Conservation (phyloP, 2,797 vertebrate genomes). For the Hipposideros larvatus region DNA sequence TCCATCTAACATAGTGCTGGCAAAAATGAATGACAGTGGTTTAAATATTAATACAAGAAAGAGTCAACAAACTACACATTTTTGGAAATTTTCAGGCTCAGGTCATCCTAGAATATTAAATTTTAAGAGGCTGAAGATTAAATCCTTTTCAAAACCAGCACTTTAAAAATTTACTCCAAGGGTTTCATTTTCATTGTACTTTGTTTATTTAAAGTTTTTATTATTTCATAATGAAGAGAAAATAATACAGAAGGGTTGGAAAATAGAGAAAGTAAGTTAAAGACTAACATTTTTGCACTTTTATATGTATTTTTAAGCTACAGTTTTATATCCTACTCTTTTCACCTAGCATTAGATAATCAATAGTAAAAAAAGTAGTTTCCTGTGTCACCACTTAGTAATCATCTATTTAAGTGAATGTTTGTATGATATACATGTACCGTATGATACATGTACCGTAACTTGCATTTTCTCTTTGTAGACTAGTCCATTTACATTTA, state of each 20-base stretch:
- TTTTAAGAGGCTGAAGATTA: background rate
- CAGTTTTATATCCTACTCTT: background rate
- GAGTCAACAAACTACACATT: background rate
- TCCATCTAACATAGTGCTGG: background rate
- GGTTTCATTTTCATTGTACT: background rate
- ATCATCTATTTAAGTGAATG: background rate
- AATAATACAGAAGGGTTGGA: background rate
- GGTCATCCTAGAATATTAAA: background rate
- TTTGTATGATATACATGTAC: background rate
- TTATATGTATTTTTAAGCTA: background rate
- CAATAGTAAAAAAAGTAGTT: background rate
- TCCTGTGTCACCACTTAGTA: background rate
- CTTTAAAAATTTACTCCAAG: background rate
- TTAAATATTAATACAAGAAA: background rate
- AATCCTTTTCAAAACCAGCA: background rate
- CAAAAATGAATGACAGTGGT: background rate
- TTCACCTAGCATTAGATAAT: background rate
- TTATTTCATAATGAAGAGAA: conserved; percentile 1
- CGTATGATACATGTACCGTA: background rate
- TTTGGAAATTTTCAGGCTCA: background rate
- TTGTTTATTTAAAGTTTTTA: background rate
- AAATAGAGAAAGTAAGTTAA: background rate
- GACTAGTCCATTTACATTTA: background rate
- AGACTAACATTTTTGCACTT: background rate
- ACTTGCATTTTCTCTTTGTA: background rate